Conservation (phyloP, 2,888 invertebrate genomes). For the Caenorhabditis sulstoni region DNA sequence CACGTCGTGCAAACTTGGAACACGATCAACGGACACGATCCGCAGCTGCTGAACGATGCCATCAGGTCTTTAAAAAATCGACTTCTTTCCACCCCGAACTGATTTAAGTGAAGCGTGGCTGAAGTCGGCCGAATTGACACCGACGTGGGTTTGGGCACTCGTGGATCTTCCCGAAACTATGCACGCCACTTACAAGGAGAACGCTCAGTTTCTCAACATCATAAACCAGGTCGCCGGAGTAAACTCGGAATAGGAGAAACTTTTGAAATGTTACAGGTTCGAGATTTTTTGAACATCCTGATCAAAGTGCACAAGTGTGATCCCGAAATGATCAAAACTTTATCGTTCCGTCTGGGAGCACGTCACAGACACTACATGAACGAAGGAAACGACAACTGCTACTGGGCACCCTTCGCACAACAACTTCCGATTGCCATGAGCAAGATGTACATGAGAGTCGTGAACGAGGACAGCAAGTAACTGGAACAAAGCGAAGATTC, state of each 20-base stretch:
- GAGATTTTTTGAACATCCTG: conserved; percentile 70
- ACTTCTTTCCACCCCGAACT: not conserved
- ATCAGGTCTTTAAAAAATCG: conserved; percentile 57
- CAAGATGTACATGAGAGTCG: conserved; percentile 65
- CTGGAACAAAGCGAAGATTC: not conserved
- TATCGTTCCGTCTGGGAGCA: conserved; percentile 70
- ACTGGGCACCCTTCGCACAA: conserved; percentile 73
- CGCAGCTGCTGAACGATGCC: conserved; percentile 62
- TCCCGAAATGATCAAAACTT: conserved; percentile 69
- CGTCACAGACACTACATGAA: conserved; percentile 69
- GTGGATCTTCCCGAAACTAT: conserved; percentile 71
- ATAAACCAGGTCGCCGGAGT: conserved; percentile 61
- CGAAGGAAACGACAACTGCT: conserved; percentile 71
- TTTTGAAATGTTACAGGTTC: conserved; percentile 47
- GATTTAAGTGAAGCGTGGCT: conserved; percentile 71
- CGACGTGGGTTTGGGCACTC: conserved; percentile 73
- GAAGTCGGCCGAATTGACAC: conserved; percentile 69
- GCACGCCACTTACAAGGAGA: conserved; percentile 66
- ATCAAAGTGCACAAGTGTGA: conserved; percentile 73
- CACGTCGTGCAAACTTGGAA: conserved; percentile 72
- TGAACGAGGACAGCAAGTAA: conserved; percentile 65
- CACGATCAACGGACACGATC: conserved; percentile 64
- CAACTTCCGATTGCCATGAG: conserved; percentile 71
- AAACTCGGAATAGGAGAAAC: not conserved
- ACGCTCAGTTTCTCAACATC: conserved; percentile 67